Conservation (phyloP, 2,797 vertebrate genomes). For the Falco novaeseelandiae region DNA sequence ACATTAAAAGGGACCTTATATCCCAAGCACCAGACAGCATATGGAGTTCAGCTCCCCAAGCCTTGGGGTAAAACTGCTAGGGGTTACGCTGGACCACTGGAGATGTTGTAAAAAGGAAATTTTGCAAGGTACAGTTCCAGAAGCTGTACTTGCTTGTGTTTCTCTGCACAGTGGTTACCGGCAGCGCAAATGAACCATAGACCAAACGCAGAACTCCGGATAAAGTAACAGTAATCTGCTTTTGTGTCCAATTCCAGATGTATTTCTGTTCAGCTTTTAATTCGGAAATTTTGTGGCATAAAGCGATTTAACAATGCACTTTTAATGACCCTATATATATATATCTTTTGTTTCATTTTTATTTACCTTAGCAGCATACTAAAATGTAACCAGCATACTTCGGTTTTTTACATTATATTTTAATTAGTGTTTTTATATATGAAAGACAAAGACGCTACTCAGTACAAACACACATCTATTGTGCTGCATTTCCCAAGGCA, state of each 20-base stretch:
- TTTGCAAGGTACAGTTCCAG: not conserved
- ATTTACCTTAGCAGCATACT: slow-evolving; percentile 57
- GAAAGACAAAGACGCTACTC: slow-evolving; percentile 49
- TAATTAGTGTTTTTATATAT: slow-evolving; percentile 52
- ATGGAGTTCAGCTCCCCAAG: slow-evolving; percentile 11
- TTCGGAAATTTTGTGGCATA: slow-evolving; percentile 22
- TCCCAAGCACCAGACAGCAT: slow-evolving; percentile 21
- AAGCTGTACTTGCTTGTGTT: not conserved
- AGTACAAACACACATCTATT: slow-evolving; percentile 22
- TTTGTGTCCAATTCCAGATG: slow-evolving; percentile 8
- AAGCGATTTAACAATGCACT: slow-evolving; percentile 10
- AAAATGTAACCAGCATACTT: not conserved
- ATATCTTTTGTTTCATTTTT: slow-evolving; percentile 31
- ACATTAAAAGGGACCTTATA: not conserved
- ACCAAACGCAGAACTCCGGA: not conserved
- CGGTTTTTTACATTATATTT: slow-evolving; percentile 55
- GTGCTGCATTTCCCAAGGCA: slow-evolving; percentile 38
- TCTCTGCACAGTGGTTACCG: not conserved
- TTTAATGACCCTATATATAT: slow-evolving; percentile 14
- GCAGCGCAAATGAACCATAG: slow-evolving; percentile 23
- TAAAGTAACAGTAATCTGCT: not conserved
- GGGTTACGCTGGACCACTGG: not conserved
- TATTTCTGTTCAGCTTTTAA: slow-evolving; percentile 39
- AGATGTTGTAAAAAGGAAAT: not conserved
- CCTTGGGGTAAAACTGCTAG: not conserved